Evolutionary conservation across 1,140 invertebrate species (phyloP).

Genomic region (Cheumatopsyche charites): DNA sequence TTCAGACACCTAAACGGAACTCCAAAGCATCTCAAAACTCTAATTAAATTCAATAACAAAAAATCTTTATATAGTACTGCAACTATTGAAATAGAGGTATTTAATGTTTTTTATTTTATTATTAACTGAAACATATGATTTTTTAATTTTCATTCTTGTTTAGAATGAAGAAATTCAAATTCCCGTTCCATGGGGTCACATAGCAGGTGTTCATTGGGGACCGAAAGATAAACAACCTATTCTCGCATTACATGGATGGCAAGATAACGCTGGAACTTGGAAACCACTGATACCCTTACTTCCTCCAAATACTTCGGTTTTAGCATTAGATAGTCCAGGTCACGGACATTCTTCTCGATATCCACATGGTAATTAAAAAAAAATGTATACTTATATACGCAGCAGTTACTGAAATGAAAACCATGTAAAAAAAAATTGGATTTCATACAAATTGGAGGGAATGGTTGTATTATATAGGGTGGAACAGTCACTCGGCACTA

Average conservation of each 20-base stretch:
- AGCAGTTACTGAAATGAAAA: conserved; percentile 10
- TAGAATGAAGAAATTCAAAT: conserved; percentile 69
- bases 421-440: not conserved
- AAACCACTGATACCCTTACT: conserved; percentile 70
- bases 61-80: not conserved
- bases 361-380: conserved; percentile 60
- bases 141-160: conserved; percentile 36
- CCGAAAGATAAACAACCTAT: conserved; percentile 67
- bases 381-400: not conserved
- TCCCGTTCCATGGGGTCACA: conserved; percentile 69
- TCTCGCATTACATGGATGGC: conserved; percentile 76
- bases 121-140: not conserved
- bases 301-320: conserved; percentile 62
- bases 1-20: too few relatives aligned
- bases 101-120: not conserved
- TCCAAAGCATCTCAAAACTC: too few relatives aligned
- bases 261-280: conserved; percentile 77
- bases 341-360: conserved; percentile 74
- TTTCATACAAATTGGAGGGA: not conserved
- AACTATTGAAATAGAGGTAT: not conserved
- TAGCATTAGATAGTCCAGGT: conserved; percentile 74
- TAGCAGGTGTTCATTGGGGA: conserved; percentile 75
- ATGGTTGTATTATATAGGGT: not conserved
- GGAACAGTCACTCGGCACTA: too few relatives aligned
- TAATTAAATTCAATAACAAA: too few relatives aligned